Evolutionary conservation across 2,113 vertebrate species (phyloP).

Genomic region (Perccottus glenii): DNA sequence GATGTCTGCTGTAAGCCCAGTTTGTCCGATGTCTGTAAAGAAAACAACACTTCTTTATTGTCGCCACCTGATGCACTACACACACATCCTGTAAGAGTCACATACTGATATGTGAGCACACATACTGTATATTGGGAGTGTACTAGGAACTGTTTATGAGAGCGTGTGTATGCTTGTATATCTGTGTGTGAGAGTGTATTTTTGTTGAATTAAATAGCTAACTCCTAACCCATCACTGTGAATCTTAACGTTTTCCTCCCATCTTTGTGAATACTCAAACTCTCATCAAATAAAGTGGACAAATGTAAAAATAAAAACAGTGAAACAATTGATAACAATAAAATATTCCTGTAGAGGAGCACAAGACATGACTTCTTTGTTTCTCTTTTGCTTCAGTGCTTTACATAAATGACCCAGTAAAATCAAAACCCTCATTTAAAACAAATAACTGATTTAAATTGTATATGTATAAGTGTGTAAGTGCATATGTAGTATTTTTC

Average conservation of each 20-base stretch:
- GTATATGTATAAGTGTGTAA: too few relatives aligned
- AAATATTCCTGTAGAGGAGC: conserved; percentile 81
- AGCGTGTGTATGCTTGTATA: conserved; percentile 30
- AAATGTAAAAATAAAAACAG: conserved; percentile 78
- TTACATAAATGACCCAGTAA: neutral
- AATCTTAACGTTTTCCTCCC: conserved; percentile 74
- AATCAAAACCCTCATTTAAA: too few relatives aligned
- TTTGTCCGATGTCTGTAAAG: conserved; percentile 37
- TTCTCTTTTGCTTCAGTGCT: conserved; percentile 33
- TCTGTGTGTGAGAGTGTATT: conserved; percentile 34
- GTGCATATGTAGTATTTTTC: too few relatives aligned
- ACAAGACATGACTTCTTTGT: conserved; percentile 51
- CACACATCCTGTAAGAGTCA: conserved; percentile 47
- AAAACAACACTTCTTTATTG: conserved; percentile 14
- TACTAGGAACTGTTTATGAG: conserved; percentile 38
- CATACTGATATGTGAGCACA: conserved; percentile 37
- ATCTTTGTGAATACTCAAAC: conserved; percentile 80
- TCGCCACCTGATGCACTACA: conserved; percentile 43
- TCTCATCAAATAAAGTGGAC: conserved; percentile 76
- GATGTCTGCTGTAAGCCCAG: conserved; percentile 30
- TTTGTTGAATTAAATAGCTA: conserved; percentile 66
- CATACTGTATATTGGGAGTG: conserved; percentile 44
- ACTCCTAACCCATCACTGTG: conserved; percentile 81
- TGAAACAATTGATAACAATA: conserved; percentile 80
- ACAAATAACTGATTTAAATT: too few relatives aligned